Evolutionary conservation across 2,113 vertebrate species (phyloP).

Genomic region (Garra rufa): DNA sequence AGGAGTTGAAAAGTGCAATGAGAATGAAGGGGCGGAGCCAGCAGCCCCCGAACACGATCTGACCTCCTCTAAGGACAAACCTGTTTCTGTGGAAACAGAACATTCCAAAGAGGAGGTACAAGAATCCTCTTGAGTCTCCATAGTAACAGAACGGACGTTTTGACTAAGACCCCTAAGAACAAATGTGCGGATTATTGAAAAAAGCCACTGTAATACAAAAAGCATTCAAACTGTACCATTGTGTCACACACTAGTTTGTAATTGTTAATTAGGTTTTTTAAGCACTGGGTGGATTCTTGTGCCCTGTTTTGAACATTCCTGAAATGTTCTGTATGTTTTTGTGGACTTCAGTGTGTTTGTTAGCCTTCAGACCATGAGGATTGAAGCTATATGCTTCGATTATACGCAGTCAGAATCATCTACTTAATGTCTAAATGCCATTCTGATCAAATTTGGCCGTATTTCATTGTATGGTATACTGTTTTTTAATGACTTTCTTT

Average conservation of each 20-base stretch:
- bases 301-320: no score
- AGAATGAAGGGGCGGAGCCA: not conserved
- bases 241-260: not conserved
- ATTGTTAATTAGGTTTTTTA: not conserved
- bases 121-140: slow-evolving; percentile 37
- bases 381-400: not conserved
- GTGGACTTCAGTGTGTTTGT: not conserved
- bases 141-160: slow-evolving; percentile 49
- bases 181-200: slow-evolving; percentile 10
- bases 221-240: not conserved
- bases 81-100: slow-evolving; percentile 56
- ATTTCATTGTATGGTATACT: not conserved
- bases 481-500: slow-evolving; percentile 7
- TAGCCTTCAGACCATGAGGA: not conserved
- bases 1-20: not conserved
- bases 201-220: not conserved
- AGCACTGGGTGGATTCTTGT: not conserved
- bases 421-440: not conserved
- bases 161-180: not conserved
- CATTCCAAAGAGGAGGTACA: slow-evolving; percentile 28
- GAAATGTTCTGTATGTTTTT: not conserved
- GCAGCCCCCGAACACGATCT: not conserved
- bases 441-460: slow-evolving; percentile 5
- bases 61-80: slow-evolving; percentile 30
- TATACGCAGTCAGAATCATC: not conserved